phyloP scores from a whole-genome alignment of 2,113 vertebrate genomes.

The Opisthocomus hoazin region DNA sequence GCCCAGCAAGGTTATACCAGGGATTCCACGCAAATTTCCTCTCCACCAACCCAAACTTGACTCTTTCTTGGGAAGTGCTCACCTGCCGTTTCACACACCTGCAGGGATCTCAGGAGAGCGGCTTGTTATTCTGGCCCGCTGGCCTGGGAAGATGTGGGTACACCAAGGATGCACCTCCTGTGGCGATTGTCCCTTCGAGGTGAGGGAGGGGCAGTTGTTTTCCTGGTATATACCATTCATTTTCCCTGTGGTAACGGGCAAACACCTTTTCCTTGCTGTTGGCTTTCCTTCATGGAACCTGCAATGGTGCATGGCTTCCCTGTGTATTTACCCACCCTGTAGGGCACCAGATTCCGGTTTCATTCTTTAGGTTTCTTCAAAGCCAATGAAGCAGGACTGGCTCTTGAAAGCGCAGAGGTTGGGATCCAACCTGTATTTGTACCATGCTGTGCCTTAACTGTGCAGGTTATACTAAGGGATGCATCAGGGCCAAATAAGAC shows the following conservation, averaged over 20 bases:
- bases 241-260: neutral
- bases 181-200: constrained; percentile 18
- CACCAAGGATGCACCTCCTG: neutral
- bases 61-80: neutral
- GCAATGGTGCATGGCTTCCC: neutral
- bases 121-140: neutral
- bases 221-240: neutral
- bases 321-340: neutral
- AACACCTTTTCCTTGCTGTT: constrained; percentile 17
- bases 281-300: neutral
- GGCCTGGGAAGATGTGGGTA: neutral
- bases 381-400: neutral
- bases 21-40: neutral
- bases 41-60: neutral
- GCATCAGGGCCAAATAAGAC: neutral
- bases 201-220: neutral
- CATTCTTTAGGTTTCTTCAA: neutral
- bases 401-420: neutral
- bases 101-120: neutral
- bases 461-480: neutral
- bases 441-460: fast-evolving
- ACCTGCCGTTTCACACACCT: neutral
- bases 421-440: neutral
- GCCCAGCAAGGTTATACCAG: neutral
- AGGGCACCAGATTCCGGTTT: neutral